Evolutionary conservation across 2,888 invertebrate genomes (phyloP).

Genomic region (Pheosia gnoma): DNA sequence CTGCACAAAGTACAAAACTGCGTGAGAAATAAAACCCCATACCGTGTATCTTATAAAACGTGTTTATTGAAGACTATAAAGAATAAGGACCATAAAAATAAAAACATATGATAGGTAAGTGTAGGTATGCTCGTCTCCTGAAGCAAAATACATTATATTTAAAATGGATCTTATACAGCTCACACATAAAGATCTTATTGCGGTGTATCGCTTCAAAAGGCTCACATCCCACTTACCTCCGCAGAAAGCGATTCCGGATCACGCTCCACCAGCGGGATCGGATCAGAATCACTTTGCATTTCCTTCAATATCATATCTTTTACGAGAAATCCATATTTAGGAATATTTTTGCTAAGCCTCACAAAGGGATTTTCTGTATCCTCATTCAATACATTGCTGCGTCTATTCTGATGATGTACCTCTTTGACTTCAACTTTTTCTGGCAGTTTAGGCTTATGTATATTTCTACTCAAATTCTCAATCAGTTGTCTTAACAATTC

Average conservation of each 20-base stretch:
- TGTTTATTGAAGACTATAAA: slow-evolving; percentile 23
- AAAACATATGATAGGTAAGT: slow-evolving; percentile 6
- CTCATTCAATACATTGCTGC: slow-evolving; percentile 31
- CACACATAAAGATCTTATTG: not conserved
- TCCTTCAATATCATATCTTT: slow-evolving; percentile 51
- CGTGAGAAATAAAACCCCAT: slow-evolving; percentile 12
- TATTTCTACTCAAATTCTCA: slow-evolving; percentile 45
- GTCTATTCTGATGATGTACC: slow-evolving; percentile 39
- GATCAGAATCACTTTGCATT: slow-evolving; percentile 44
- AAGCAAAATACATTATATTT: not conserved
- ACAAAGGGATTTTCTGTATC: slow-evolving; percentile 46
- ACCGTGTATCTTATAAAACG: slow-evolving; percentile 11
- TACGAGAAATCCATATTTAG: slow-evolving; percentile 58
- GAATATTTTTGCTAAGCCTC: slow-evolving; percentile 53
- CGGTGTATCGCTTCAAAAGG: slow-evolving; percentile 14
- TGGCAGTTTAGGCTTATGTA: slow-evolving; percentile 52
- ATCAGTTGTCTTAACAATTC: slow-evolving; percentile 51
- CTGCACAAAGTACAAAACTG: not conserved
- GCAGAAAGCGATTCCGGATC: slow-evolving; percentile 17
- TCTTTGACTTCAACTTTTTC: slow-evolving; percentile 47
- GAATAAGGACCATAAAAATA: not conserved
- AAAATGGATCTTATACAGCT: not conserved
- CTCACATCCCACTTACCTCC: slow-evolving; percentile 41
- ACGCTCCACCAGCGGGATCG: slow-evolving; percentile 50
- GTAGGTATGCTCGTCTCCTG: slow-evolving; percentile 12